Conservation (phyloP, 2,888 invertebrate species). For the Rhabditoides inermis region DNA sequence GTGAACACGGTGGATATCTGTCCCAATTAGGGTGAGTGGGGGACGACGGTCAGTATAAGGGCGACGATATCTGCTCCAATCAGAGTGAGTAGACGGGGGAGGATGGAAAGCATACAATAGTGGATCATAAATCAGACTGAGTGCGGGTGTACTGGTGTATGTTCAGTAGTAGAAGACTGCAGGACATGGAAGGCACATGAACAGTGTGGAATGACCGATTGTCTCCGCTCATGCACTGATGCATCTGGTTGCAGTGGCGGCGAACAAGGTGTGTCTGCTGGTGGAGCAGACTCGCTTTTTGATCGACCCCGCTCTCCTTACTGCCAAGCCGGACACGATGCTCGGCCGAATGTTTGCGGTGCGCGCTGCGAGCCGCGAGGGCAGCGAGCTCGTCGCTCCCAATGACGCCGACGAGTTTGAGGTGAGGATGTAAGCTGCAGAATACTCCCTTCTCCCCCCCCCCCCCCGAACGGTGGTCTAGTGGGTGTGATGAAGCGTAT, state of each 20-base stretch:
- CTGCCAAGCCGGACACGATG: conserved; percentile 95
- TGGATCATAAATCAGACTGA: no score
- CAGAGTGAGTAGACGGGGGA: background rate
- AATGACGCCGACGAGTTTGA: conserved; percentile 95
- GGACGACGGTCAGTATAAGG: no score
- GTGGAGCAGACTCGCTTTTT: conserved; percentile 91
- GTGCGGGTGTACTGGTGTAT: background rate
- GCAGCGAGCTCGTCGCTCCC: conserved; percentile 69
- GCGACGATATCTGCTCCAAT: conserved; percentile 18
- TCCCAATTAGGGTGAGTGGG: no score
- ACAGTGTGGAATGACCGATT: background rate
- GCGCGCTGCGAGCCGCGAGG: conserved; percentile 67
- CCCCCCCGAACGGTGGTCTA: no score
- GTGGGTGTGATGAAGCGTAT: no score
- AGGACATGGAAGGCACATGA: background rate
- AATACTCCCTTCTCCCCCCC: no score
- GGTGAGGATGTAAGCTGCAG: no score
- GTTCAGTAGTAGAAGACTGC: background rate
- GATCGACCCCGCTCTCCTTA: conserved; percentile 82
- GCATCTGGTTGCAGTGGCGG: conserved; percentile 13
- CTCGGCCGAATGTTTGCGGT: conserved; percentile 60
- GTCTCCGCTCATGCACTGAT: background rate
- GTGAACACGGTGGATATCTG: no score
- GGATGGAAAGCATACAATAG: no score
- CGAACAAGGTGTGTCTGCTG: conserved; percentile 69